Percentiles rank a stretch among this genome's conserved stretches.
Evolutionary conservation across 2,888 invertebrate species (phyloP).

Genomic region (Dasypolia templi): DNA sequence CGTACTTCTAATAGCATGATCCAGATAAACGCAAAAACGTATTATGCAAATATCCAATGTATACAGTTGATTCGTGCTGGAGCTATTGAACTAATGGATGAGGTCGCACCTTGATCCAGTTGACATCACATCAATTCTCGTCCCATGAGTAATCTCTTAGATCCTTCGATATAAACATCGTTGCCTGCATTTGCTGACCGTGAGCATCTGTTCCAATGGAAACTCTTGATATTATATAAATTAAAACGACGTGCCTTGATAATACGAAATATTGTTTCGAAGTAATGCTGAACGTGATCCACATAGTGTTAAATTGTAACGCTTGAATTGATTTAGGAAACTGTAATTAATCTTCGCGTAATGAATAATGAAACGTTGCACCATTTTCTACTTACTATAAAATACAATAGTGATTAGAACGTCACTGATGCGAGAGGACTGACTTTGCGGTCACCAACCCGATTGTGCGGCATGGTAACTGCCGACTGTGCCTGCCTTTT

Average conservation of each 20-base stretch:
- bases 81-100: conserved; percentile 82
- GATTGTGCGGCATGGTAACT: conserved; percentile 10
- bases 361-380: conserved; percentile 51
- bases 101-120: conserved; percentile 85
- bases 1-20: background rate
- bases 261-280: background rate
- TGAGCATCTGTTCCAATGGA: conserved; percentile 35
- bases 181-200: conserved; percentile 43
- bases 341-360: conserved; percentile 52
- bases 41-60: conserved; percentile 45
- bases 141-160: conserved; percentile 71
- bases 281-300: conserved; percentile 20
- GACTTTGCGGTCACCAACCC: conserved; percentile 46
- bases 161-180: conserved; percentile 61
- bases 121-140: conserved; percentile 78
- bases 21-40: conserved; percentile 26
- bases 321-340: conserved; percentile 45
- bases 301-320: conserved; percentile 36
- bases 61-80: conserved; percentile 67
- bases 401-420: conserved; percentile 40
- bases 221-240: conserved; percentile 17
- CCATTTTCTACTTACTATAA: conserved; percentile 43
- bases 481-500: conserved; percentile 26
- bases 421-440: conserved; percentile 29
- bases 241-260: conserved; percentile 5